phyloP scores from a whole-genome alignment of 1,140 invertebrate genomes.

The Meloidogyne chitwoodi region DNA sequence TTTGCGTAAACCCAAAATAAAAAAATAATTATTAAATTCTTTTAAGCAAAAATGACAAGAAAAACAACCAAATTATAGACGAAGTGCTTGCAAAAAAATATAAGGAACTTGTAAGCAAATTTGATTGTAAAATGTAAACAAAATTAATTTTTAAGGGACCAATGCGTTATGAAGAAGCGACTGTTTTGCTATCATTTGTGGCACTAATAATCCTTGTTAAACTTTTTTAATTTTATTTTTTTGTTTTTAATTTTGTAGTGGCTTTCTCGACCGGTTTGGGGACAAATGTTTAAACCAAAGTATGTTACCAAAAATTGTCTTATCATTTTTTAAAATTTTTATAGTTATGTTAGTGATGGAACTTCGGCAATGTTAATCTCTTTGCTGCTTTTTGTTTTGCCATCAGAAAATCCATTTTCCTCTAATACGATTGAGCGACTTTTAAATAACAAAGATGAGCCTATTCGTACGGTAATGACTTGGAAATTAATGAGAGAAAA shows the following conservation, averaged over 20 bases:
- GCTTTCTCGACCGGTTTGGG: slow-evolving; percentile 78
- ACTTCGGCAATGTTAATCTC: slow-evolving; percentile 44
- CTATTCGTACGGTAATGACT: slow-evolving; percentile 41
- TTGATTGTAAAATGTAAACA: background rate
- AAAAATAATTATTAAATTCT: slow-evolving; percentile 11
- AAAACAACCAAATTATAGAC: background rate
- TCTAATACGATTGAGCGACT: background rate
- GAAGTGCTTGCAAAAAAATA: background rate
- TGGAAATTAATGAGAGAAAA: slow-evolving; percentile 47
- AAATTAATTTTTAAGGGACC: slow-evolving; percentile 62
- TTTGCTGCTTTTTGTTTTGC: slow-evolving; percentile 46
- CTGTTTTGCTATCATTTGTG: slow-evolving; percentile 74
- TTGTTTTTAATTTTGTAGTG: slow-evolving; percentile 62
- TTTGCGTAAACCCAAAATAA: slow-evolving; percentile 29
- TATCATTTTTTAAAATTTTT: background rate
- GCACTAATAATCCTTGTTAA: slow-evolving; percentile 69
- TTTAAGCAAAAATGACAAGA: background rate
- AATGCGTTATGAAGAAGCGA: slow-evolving; percentile 70
- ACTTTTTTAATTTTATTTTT: background rate
- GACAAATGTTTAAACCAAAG: slow-evolving; percentile 57
- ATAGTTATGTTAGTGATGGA: slow-evolving; percentile 42
- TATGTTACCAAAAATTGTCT: background rate
- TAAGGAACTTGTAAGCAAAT: background rate
- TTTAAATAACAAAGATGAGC: background rate
- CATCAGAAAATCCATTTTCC: slow-evolving; percentile 46